Conservation (phyloP, 2,113 vertebrate genomes). For the Heloderma charlesbogerti region DNA sequence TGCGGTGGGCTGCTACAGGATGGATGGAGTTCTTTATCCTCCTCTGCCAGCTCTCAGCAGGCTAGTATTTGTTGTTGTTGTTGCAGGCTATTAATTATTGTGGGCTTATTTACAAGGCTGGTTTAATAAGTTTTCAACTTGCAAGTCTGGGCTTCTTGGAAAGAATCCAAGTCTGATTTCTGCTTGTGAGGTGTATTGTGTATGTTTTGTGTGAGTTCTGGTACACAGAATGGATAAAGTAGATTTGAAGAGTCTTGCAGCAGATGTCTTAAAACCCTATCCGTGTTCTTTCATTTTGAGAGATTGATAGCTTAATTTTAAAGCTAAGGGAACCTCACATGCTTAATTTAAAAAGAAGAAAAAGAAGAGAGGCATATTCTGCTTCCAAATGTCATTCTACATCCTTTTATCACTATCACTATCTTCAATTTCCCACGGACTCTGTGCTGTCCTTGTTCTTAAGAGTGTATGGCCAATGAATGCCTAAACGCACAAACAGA, state of each 20-base stretch:
- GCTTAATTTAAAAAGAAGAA: neutral
- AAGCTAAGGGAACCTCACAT: neutral
- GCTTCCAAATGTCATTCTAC: neutral
- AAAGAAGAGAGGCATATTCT: neutral
- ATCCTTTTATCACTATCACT: neutral
- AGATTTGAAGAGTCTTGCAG: neutral
- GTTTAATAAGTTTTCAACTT: neutral
- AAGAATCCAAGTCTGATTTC: neutral
- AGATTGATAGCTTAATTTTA: neutral
- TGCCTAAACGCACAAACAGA: conserved; percentile 17
- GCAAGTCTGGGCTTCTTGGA: neutral
- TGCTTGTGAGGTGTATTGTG: neutral
- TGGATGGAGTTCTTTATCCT: neutral
- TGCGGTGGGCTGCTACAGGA: neutral
- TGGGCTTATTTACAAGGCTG: neutral
- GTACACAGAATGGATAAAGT: neutral
- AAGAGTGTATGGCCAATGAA: neutral
- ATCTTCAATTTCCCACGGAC: neutral
- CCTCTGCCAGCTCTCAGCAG: neutral
- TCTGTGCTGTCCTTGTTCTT: conserved; percentile 1
- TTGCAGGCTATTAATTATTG: neutral
- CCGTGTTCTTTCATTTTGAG: neutral
- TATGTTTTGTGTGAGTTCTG: neutral
- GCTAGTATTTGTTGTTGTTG: too few species aligned
- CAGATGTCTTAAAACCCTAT: neutral